Base-by-base conservation (phyloP, 2,797 vertebrate species). In the Huso huso region DNA sequence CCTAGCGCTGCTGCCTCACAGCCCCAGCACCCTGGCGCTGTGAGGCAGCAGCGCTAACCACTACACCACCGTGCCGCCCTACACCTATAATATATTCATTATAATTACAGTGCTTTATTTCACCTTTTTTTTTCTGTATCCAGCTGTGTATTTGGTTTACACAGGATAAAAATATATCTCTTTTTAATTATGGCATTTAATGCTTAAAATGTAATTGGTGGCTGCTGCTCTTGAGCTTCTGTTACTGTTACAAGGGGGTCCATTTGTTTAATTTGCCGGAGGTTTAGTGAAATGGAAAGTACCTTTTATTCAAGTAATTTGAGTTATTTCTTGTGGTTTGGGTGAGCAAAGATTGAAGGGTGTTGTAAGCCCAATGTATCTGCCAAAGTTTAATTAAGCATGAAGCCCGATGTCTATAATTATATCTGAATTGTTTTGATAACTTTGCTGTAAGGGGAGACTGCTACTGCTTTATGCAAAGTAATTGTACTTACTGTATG, bases 221-320 rank as follows among this genome's bases (percentile, higher is more conserved):
- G 78, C 81, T 83, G 74, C 72, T 79, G 72, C 69, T 72, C 61
- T 68, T 79, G 75, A 78, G 75, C 72, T 78, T 50, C 62, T 83
- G 82, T 80, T 74, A 48, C 77, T 37, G 73, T 89, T 92, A 87
- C 84, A 86, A 83, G 80, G 74, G 68, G 65, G 51, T 15, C 13
- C 11, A 55, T n/a, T 75, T 75, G 69, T 68, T 81, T 78, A 73
- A 82, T 82, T 83, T 80, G 84, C 85, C 84, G 51, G 73, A 77
- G 80, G 86, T 76, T 70, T 84, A 70, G 59, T 70, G 52, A 82
- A 84, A 85, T 87, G 90, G 91, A 93, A 93, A 93, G 87, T 86
- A 92, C 91, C 85, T 84, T 84, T 79, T 83, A 82, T 75, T 81
- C 78, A 85, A 83, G 84, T 87, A 85, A 89, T 76, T 79, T 74